A percentile compares a stretch with the other conserved stretches of the same genome.
These are phyloP conservation scores for Poecilus cupreus DNA, from an alignment of 2,888 invertebrate genomes.

Conservation along the genomic window DNA sequence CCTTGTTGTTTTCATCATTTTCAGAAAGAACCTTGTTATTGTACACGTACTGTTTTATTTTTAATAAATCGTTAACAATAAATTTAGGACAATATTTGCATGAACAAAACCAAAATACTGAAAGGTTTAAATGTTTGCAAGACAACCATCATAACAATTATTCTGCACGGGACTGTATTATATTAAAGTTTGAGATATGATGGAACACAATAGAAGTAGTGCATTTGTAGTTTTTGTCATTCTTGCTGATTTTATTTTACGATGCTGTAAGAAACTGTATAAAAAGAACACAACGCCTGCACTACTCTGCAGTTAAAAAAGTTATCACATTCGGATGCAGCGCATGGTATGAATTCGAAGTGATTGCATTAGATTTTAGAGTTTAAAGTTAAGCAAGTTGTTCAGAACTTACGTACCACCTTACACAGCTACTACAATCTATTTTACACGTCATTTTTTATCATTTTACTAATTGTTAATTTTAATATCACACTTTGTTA, in stretches of 20 bases:
- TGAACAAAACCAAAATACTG: too few relatives aligned
- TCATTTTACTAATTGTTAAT: too few relatives aligned
- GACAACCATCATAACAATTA: background rate
- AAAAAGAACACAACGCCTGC: background rate
- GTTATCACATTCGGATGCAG: constrained; percentile 12
- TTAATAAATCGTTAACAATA: too few relatives aligned
- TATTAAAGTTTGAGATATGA: background rate
- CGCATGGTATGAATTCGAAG: background rate
- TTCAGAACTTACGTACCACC: too few relatives aligned
- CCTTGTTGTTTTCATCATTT: background rate
- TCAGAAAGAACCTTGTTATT: background rate
- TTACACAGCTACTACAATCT: too few relatives aligned
- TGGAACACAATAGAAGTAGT: background rate
- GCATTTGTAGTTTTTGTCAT: background rate
- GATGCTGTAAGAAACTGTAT: background rate
- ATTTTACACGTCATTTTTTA: too few relatives aligned
- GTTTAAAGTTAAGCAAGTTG: background rate
- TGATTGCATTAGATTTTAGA: background rate
- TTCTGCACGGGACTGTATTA: background rate
- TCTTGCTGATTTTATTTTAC: background rate
- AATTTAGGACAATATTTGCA: too few relatives aligned
- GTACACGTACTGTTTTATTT: background rate
- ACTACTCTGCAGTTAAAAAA: background rate
- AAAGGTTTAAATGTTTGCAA: background rate
- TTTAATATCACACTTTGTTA: too few relatives aligned